Evolutionary conservation across 2,113 vertebrate species (phyloP).

Genomic region (Xiphorhynchus elegans): DNA sequence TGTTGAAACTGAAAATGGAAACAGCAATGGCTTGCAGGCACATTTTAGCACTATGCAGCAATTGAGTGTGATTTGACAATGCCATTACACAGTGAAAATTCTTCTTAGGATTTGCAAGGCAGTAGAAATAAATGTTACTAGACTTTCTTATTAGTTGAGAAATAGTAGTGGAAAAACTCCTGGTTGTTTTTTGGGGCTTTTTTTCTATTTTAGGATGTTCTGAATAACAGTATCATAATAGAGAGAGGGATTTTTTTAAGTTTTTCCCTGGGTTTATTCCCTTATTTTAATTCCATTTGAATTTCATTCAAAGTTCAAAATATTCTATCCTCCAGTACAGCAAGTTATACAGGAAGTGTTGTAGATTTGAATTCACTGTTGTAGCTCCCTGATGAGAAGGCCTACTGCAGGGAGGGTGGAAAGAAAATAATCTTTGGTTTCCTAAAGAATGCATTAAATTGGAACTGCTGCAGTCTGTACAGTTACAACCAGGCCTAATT

Average conservation of each 20-base stretch:
- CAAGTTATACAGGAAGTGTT: neutral
- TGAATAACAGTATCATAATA: neutral
- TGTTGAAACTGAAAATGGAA: neutral
- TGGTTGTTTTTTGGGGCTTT: neutral
- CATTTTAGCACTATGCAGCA: neutral
- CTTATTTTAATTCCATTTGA: neutral
- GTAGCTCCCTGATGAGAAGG: neutral
- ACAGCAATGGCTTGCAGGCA: neutral
- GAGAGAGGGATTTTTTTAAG: neutral
- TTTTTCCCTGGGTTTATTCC: neutral
- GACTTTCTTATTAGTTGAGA: neutral
- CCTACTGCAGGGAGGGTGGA: neutral
- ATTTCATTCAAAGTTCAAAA: neutral
- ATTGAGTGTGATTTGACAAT: conserved; percentile 10
- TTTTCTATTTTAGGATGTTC: neutral
- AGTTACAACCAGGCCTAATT: neutral
- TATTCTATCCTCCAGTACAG: neutral
- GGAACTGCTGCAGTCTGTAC: neutral
- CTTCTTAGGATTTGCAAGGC: neutral
- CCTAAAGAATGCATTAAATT: neutral
- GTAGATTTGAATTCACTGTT: neutral
- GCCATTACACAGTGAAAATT: neutral
- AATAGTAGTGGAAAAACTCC: neutral
- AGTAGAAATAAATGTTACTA: neutral
- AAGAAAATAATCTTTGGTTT: neutral